Base-by-base conservation (phyloP, 2,888 invertebrate species). In the Acronicta leporina region DNA sequence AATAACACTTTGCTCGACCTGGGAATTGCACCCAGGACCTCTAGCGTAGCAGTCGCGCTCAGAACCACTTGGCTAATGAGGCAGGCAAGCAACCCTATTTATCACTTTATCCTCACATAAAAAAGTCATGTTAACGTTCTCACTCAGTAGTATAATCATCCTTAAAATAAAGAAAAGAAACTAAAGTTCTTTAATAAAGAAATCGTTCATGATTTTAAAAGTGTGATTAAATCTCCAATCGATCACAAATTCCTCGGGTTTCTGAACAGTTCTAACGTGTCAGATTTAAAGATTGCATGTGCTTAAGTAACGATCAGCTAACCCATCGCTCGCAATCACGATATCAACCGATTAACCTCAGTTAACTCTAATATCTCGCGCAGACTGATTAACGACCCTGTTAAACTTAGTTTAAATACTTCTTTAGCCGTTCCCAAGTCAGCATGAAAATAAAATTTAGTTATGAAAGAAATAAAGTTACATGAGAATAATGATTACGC, bases 381-480 rank as follows among this genome's bases (percentile, higher is more conserved):
- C 43, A 38, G 30, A 47, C 38, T 57, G 57, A 68, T 65, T 63
- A 77, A 71, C 60, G 8, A 56, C n/a, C 25, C 10, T 35, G 16
- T 73, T 56, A 56, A 69, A 62, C 63, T 20, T 38, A 54, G 54
- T 52, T 58, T 63, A 48, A 74, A 57, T 52, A 69, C 44, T 47
- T 67, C 54, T 54, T 60, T 56, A 68, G 46, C 40, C 51, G 41
- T 64, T 77, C 30, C 44, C 58, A 63, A 68, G 62, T 75, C 59
- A 68, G 44, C 55, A 35, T 63, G 41, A 45, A 68, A 58, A 75
- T 75, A 68, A 75, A 68, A 61, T 61, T 66, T 63, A 49, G 38
- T 63, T 66, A 72, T 75, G 61, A 63, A 63, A 67, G 20, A 58
- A 46, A 50, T 75, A 59, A 75, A 63, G 76, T 78, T 58, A 63